These are phyloP conservation scores for Zeus faber DNA, from an alignment of 2,113 vertebrate genomes.

Conservation along the genomic window DNA sequence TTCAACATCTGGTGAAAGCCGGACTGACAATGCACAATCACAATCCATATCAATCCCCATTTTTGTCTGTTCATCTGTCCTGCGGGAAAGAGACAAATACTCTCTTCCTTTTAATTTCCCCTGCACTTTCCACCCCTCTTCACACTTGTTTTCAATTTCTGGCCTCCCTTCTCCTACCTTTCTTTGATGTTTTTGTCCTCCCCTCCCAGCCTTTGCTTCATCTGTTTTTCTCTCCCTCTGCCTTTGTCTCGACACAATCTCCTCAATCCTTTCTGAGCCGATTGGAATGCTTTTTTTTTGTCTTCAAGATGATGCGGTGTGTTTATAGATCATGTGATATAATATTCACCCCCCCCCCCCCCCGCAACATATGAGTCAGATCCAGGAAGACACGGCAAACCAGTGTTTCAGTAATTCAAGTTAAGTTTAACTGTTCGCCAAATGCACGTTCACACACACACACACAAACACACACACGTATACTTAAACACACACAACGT, in stretches of 20 bases:
- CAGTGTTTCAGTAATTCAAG: no score
- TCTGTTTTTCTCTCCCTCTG: no score
- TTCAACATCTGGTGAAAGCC: neutral
- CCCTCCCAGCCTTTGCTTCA: neutral
- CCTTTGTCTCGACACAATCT: no score
- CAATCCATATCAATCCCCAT: neutral
- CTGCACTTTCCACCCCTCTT: neutral
- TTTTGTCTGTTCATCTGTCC: neutral
- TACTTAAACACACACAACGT: neutral
- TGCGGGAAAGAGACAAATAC: neutral
- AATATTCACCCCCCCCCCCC: no score
- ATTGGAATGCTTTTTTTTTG: no score
- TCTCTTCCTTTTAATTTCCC: neutral
- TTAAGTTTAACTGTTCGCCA: no score
- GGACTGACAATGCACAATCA: neutral
- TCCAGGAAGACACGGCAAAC: no score
- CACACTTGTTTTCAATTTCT: neutral
- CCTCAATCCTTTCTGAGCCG: no score
- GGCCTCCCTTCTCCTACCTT: neutral
- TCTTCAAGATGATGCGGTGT: no score
- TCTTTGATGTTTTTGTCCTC: neutral
- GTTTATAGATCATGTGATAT: no score
- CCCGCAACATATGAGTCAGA: no score
- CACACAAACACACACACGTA: neutral
- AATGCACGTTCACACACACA: neutral